A percentile compares a stretch with the other conserved stretches of the same genome.
These are phyloP conservation scores for Noctua comes DNA, from an alignment of 2,888 invertebrate genomes.

Conservation along the genomic window DNA sequence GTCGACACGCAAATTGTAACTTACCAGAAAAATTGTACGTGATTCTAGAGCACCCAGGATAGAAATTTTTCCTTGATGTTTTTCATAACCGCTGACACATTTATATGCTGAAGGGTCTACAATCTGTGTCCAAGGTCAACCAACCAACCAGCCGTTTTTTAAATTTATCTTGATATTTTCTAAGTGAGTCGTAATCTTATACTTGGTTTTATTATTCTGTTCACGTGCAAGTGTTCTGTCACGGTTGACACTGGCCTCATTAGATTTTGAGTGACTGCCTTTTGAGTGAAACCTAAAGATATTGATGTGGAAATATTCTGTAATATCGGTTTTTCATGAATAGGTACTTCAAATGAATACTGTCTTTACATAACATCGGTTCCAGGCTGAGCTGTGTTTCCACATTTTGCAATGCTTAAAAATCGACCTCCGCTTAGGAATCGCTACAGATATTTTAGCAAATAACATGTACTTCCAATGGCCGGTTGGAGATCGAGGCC, in stretches of 20 bases:
- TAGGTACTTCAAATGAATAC: neutral
- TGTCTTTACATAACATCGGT: neutral
- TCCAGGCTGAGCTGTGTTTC: neutral
- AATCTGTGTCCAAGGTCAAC: neutral
- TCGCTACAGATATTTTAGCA: neutral
- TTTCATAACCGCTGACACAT: neutral
- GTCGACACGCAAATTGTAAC: neutral
- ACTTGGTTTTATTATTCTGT: slow-evolving; percentile 37
- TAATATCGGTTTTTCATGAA: neutral
- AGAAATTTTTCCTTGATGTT: neutral
- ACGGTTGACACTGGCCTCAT: slow-evolving; percentile 37
- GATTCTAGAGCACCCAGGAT: neutral
- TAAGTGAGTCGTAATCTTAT: slow-evolving; percentile 18
- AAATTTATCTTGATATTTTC: neutral
- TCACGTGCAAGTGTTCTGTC: slow-evolving; percentile 37
- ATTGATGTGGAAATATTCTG: neutral
- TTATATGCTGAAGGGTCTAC: neutral
- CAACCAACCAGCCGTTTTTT: neutral
- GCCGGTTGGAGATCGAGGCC: neutral
- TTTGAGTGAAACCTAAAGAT: slow-evolving; percentile 28
- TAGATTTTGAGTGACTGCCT: slow-evolving; percentile 26
- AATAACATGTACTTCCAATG: neutral
- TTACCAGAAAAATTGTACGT: neutral
- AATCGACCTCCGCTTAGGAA: neutral
- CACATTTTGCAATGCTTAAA: neutral